Base-by-base conservation (phyloP, 2,113 vertebrate species). In the Oceanodroma tethys region DNA sequence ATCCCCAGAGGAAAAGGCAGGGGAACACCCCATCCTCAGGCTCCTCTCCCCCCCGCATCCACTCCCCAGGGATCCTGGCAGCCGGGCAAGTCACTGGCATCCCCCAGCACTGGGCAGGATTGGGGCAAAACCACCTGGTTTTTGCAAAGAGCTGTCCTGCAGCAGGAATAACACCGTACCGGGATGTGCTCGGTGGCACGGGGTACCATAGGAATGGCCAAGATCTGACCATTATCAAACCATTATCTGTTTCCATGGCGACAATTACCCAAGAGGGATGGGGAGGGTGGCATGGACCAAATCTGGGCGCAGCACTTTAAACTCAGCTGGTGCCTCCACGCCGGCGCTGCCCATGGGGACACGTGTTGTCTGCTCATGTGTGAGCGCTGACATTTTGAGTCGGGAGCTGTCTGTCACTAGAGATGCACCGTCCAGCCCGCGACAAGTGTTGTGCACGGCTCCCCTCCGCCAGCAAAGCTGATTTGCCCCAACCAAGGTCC, bases 351-450 rank as follows among this genome's bases (percentile, higher is more conserved):
- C 86, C 2, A 0, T 30, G 0, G 36, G 88, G 85, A 82, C 52
- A 1, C 4, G 3, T 4, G 90, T 50, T 93, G 92, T 82, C 56
- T 2, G 2, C 60, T 96, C 67, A 6, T 86, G 93, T 66, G 93
- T 78, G 88, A 95, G 93, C 2, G 3, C 62, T 97, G 95, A 88
- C 89, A 89, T 91, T 97, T 94, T 67, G 94, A 81, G 55, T 16
- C 0, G 7, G 68, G 88, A 90, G 78, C 58, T 3, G 14, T 63
- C 81, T 95, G 93, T 95, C 93, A 85, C 81, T 92, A 58, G 60
- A 20, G 59, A 87, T 89, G 48, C 81, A 30, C 48, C 3, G 4
- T 38, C 68, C 93, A 93, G 68, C 32, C 62, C 2, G 2, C 80
- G 62, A 95, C 47, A 4, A 74, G 74, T 0, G 19, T 4, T 53